Base-by-base conservation (phyloP, 2,888 invertebrate genomes). In the Drosophila cognata region DNA sequence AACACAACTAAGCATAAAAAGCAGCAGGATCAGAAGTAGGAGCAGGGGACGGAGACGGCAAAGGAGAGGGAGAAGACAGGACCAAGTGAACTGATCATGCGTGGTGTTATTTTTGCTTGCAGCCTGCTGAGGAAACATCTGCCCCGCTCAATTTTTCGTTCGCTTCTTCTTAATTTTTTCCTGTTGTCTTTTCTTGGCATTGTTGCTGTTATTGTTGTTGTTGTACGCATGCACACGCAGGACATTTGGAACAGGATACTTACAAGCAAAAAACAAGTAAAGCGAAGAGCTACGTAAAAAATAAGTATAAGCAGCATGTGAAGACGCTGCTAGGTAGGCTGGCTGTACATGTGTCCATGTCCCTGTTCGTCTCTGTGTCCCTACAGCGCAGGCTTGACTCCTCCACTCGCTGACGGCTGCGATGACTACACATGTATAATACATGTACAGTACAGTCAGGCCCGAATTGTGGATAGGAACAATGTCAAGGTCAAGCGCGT, bases 101-200 rank as follows among this genome's bases (percentile, higher is more conserved):
- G 88, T 86, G 81, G 87, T 87, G 88, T 79, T 81, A 74, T 81
- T 87, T 74, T 67, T 80, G 58, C 73, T 79, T 84, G 88, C 85
- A 88, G 85, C 84, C 87, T 88, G 89, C 83, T 84, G 78, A 82
- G 87, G 87, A 88, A 88, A 88, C 87, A 88, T 88, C 89, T 88
- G 87, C 87, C 89, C 87, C 89, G 87, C 87, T 88, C 89, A 88
- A 68, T 84, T 75, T 76, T 77, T 57, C 28, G 65, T 72, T 57
- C 52, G 66, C 66, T 79, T 70, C 68, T 58, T 56, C 67, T 18
- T 65, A 50, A 63, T 65, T 55, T 84, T 81, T 81, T 76, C 64
- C 74, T 75, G 77, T 74, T 77, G 73, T 77, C 73, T 73, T 71
- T 69, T 74, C 70, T 70, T 36, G 67, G 58, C 69, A 62, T 84